Percentiles rank a stretch among this genome's conserved stretches.
phyloP scores from a whole-genome alignment of 2,113 vertebrate species.

The Nibea albiflora region DNA sequence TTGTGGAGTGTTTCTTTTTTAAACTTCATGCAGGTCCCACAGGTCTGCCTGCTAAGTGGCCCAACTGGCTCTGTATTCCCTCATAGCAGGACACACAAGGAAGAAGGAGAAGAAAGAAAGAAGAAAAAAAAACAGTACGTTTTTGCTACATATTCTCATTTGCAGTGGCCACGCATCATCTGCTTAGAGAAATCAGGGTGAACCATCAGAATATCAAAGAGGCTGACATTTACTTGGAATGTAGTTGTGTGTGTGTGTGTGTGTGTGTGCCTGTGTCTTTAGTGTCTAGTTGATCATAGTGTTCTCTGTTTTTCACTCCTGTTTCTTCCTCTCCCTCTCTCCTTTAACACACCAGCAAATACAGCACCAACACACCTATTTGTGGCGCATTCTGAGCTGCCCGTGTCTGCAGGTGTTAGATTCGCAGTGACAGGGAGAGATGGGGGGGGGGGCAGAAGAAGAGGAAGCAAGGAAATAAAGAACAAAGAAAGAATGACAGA shows the following conservation, averaged over 20 bases:
- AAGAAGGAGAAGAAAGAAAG: neutral
- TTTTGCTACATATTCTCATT: constrained; percentile 69
- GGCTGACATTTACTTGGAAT: constrained; percentile 79
- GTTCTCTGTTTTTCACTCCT: constrained; percentile 36
- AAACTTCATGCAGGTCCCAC: constrained; percentile 33
- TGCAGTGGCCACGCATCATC: constrained; percentile 76
- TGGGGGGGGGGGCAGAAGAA: constrained; percentile 21
- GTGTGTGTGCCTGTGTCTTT: constrained; percentile 29
- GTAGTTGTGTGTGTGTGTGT: constrained; percentile 41
- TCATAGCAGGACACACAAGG: constrained; percentile 45
- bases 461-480: constrained; percentile 44
- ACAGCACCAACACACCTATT: constrained; percentile 45
- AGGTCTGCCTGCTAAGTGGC: constrained; percentile 56
- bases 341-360: constrained; percentile 25
- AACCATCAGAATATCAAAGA: constrained; percentile 80
- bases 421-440: constrained; percentile 55
- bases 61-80: constrained; percentile 39
- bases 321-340: constrained; percentile 19
- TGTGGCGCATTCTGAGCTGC: constrained; percentile 33
- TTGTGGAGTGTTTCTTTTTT: constrained; percentile 9
- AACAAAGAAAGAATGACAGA: constrained; percentile 52
- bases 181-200: constrained; percentile 75
- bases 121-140: constrained; percentile 25
- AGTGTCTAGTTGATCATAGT: constrained; percentile 64
- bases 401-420: constrained; percentile 51